Evolutionary conservation across 2,113 vertebrate genomes (phyloP), one percentile per base, ranked within the genome.

Genomic region (Dipodomys ordii): DNA sequence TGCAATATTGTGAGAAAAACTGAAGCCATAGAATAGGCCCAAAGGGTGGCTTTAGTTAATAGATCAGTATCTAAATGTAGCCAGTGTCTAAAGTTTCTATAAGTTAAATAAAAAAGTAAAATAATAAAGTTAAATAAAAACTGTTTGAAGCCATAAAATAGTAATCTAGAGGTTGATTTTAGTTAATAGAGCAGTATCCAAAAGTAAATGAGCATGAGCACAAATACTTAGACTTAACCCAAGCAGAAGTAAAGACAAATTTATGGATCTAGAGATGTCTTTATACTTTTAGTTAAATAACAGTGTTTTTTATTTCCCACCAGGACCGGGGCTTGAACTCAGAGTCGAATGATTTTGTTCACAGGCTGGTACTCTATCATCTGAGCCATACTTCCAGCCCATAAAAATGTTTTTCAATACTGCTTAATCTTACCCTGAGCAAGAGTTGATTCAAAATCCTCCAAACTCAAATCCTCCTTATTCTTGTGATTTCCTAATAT

Each of bases 251-350:
- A 22, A 85, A 84, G 20, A 62, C 6, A 87, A 13, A 87, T 77
- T 83, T 83, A n/a, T 91, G 20, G n/a, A 71, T 60, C 28, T 92
- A 28, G 4, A 85, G 15, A 78, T 92, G 68, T 1, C 90, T 35
- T 73, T 32, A 90, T 39, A 3, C 44, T 73, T 92, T 92, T 49
- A 76, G 30, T 71, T 74, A 94, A 88, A 39, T n/a, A 68, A 88
- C 74, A 28, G 32, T 2, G 39, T 90, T 79, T 68, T 23, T 62
- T 69, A 60, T 94, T 92, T 72, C 13, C 84, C 57, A 53, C 49
- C 49, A 53, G 49, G 39, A 53, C 49, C 4, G 11, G 12, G 49
- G 49, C 49, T 53, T 53, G 49, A 53, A 53, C 49, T 53, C 49
- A 53, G 49, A 53, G 49, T 53, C 49, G 12, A 2, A 53, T 53